Conservation (phyloP, 2,888 invertebrate species). For the Chironomus riparius region DNA sequence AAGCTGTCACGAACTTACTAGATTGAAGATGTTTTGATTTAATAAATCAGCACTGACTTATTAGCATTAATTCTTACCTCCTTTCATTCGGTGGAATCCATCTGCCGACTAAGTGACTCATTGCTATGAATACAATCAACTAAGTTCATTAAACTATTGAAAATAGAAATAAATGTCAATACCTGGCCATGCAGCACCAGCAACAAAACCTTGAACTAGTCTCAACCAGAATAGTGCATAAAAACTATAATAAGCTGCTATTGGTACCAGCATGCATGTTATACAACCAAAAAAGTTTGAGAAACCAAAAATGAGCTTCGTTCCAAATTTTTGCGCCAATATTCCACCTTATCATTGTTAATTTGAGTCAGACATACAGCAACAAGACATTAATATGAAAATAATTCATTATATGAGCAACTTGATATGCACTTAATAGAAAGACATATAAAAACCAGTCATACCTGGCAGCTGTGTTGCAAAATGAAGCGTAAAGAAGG, state of each 20-base stretch:
- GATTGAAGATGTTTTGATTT: background rate
- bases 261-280: conserved; percentile 56
- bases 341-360: conserved; percentile 48
- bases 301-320: conserved; percentile 59
- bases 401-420: background rate
- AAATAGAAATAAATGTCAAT: background rate
- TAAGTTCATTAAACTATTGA: background rate
- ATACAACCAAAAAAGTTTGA: conserved; percentile 55
- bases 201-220: conserved; percentile 57
- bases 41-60: background rate
- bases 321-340: conserved; percentile 58
- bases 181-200: conserved; percentile 37
- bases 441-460: too few relatives aligned
- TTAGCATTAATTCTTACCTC: background rate
- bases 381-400: background rate
- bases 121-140: background rate
- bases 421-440: too few relatives aligned
- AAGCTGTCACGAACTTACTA: conserved; percentile 52
- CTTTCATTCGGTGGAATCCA: conserved; percentile 76
- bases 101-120: conserved; percentile 35
- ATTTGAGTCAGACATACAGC: background rate
- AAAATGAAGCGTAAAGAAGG: conserved; percentile 67
- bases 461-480: conserved; percentile 52
- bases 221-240: conserved; percentile 50
- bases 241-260: conserved; percentile 50